A percentile compares a stretch with the other conserved stretches of the same genome.
These are phyloP conservation scores for Stenurella melanura DNA, from an alignment of 2,888 invertebrate species.

Conservation along the genomic window DNA sequence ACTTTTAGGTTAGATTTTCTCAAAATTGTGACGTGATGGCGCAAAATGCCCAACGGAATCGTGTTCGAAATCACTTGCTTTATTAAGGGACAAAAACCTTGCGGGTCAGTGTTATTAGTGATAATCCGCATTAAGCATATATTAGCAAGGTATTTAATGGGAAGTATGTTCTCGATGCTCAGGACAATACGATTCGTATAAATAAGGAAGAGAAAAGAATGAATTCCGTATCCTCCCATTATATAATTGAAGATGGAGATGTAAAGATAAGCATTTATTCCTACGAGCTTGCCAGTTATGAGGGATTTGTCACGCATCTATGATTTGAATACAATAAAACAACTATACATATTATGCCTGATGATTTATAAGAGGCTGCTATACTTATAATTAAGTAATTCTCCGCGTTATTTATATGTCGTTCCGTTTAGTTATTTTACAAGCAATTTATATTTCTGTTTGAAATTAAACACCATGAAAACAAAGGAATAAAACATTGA, in stretches of 20 bases:
- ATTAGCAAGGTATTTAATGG: too few species aligned
- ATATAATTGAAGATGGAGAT: neutral
- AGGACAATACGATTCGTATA: too few species aligned
- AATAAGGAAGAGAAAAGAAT: too few species aligned
- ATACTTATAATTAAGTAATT: conserved; percentile 10
- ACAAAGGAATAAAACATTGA: conserved; percentile 44
- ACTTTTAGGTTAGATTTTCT: too few species aligned
- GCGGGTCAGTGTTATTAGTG: too few species aligned
- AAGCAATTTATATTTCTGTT: conserved; percentile 39
- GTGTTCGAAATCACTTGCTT: too few species aligned
- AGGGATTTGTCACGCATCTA: neutral
- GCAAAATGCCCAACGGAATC: too few species aligned
- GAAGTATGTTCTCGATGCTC: too few species aligned
- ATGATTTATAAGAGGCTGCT: conserved; percentile 2
- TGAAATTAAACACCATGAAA: conserved; percentile 45
- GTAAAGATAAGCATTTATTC: neutral
- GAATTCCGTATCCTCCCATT: too few species aligned
- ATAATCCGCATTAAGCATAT: too few species aligned
- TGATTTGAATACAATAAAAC: neutral
- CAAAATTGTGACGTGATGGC: too few species aligned
- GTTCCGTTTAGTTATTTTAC: conserved; percentile 44
- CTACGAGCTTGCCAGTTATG: neutral
- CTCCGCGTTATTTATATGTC: conserved; percentile 12
- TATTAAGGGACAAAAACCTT: too few species aligned
- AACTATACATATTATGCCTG: neutral